A percentile compares a stretch with the other conserved stretches of the same genome.
These are phyloP conservation scores for Hippocampus abdominalis DNA, from an alignment of 2,113 vertebrate genomes.

Conservation along the genomic window DNA sequence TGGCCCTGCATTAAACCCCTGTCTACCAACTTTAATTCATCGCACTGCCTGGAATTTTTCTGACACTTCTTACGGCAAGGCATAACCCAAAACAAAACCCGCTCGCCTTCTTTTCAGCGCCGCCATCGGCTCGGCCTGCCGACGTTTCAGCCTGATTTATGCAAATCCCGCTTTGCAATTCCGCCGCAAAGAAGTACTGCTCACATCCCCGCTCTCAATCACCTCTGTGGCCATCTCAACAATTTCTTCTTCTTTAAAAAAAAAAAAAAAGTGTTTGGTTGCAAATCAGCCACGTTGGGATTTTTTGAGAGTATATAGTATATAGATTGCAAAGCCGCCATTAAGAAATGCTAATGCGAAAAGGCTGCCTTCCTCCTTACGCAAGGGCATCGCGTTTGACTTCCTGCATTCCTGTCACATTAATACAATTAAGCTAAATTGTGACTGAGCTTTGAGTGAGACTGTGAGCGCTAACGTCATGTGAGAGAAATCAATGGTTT, in stretches of 20 bases:
- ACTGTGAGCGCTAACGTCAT: background rate
- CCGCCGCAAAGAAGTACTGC: conserved; percentile 67
- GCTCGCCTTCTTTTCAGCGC: conserved; percentile 28
- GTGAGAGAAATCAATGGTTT: background rate
- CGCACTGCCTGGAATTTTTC: conserved; percentile 14
- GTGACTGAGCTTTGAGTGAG: background rate
- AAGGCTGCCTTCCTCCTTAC: background rate
- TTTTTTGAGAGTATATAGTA: conserved; percentile 35
- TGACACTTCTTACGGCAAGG: conserved; percentile 10
- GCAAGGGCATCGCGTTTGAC: background rate
- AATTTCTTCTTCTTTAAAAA: conserved; percentile 46
- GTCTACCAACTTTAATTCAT: conserved; percentile 17
- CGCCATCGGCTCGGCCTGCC: conserved; percentile 58
- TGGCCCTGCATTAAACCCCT: conserved; percentile 29
- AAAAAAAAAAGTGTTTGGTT: conserved; percentile 44
- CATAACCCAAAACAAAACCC: conserved; percentile 16
- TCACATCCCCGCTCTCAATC: conserved; percentile 40
- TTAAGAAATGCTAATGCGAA: background rate
- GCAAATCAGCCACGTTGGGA: conserved; percentile 39
- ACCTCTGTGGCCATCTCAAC: conserved; percentile 58
- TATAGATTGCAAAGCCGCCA: conserved; percentile 14
- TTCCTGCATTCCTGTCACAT: background rate
- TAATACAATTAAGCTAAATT: background rate
- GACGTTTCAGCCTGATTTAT: conserved; percentile 74
- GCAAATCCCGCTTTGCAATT: conserved; percentile 76